These are phyloP conservation scores for Orussus abietinus DNA, from an alignment of 1,140 invertebrate species.

Conservation along the genomic window DNA sequence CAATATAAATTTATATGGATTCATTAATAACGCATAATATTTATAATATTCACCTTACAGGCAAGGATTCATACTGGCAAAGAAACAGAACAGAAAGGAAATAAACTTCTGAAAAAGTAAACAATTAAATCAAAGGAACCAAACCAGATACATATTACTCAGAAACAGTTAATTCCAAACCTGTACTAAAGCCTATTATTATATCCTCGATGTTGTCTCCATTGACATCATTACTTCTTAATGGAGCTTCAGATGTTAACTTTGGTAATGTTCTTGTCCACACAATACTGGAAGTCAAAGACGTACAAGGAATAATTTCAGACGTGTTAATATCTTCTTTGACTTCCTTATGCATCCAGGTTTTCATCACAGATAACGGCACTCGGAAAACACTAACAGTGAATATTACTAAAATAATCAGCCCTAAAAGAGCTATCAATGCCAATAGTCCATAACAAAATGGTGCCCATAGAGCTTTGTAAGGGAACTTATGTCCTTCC, in stretches of 20 bases:
- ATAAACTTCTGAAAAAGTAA: conserved; percentile 22
- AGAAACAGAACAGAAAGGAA: conserved; percentile 18
- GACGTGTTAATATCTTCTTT: conserved; percentile 22
- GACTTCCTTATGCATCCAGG: conserved; percentile 50
- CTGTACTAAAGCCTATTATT: conserved; percentile 77
- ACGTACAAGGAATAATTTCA: conserved; percentile 64
- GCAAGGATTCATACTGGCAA: conserved; percentile 4
- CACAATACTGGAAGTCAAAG: conserved; percentile 63
- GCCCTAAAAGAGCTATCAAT: conserved; percentile 55
- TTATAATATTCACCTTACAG: conserved; percentile 18
- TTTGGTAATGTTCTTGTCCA: conserved; percentile 73
- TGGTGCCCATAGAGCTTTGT: conserved; percentile 57
- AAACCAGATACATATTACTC: too few species aligned
- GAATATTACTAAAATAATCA: conserved; percentile 62
- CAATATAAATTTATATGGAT: not conserved
- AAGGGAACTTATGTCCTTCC: conserved; percentile 53
- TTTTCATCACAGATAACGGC: conserved; percentile 57
- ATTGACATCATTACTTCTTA: conserved; percentile 71
- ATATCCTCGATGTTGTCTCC: conserved; percentile 70
- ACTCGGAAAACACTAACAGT: conserved; percentile 65
- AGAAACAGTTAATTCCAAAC: conserved; percentile 46
- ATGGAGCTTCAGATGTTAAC: conserved; percentile 71
- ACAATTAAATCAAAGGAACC: conserved; percentile 9
- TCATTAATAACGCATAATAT: conserved; percentile 9
- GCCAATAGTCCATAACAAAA: conserved; percentile 62